phyloP scores from a whole-genome alignment of 2,888 invertebrate genomes.

The Cephus nigrinus region DNA sequence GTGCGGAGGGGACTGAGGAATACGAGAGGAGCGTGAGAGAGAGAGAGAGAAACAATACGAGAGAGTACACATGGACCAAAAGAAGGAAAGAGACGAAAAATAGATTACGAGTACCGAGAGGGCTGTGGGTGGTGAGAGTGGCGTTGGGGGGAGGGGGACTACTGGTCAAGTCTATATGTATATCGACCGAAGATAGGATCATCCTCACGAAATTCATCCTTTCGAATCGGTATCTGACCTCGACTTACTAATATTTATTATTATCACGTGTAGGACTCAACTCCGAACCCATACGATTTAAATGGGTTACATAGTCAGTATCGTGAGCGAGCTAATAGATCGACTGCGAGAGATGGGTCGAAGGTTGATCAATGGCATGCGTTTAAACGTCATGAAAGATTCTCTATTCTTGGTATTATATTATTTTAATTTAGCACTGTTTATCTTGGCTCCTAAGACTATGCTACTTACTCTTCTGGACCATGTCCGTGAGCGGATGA shows the following conservation, averaged over 20 bases:
- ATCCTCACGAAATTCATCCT: conserved; percentile 38
- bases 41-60: conserved; percentile 4
- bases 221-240: conserved; percentile 48
- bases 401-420: background rate
- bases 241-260: conserved; percentile 53
- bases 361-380: background rate
- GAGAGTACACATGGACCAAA: background rate
- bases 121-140: background rate
- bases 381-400: background rate
- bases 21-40: conserved; percentile 7
- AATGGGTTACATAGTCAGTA: background rate
- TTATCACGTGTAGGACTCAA: background rate
- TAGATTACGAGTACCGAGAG: conserved; percentile 3
- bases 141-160: background rate
- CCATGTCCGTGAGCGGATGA: conserved; percentile 1
- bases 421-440: conserved; percentile 9
- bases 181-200: conserved; percentile 14
- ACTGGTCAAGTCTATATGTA: background rate
- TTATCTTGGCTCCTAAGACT: conserved; percentile 26
- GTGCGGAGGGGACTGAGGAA: conserved; percentile 2
- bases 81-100: conserved; percentile 1
- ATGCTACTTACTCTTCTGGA: background rate
- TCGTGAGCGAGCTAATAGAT: background rate
- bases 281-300: background rate
- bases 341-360: background rate